A percentile compares a stretch with the other conserved stretches of the same genome.
Conservation (phyloP, 1,140 invertebrate species). For the Diuraphis noxia region DNA sequence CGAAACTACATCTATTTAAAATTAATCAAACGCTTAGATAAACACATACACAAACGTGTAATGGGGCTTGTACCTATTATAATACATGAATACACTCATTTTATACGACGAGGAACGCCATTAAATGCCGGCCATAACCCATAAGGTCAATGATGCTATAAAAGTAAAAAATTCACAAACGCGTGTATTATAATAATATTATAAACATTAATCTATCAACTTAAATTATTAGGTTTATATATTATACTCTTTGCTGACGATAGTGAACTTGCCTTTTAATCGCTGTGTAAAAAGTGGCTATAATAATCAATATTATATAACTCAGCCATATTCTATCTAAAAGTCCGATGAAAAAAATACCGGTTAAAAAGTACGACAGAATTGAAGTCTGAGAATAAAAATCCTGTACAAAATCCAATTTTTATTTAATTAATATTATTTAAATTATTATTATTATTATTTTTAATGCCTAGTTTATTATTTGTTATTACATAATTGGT, state of each 20-base stretch:
- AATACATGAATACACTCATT: not conserved
- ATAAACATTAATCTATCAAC: not conserved
- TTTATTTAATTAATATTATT: too few relatives aligned
- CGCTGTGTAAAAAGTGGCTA: not conserved
- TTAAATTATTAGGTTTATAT: not conserved
- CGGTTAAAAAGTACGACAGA: too few relatives aligned
- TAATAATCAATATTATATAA: not conserved
- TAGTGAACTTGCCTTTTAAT: not conserved
- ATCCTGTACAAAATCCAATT: too few relatives aligned
- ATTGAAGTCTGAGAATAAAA: too few relatives aligned
- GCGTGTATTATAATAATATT: not conserved
- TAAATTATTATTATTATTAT: too few relatives aligned
- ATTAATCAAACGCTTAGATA: constrained; percentile 1
- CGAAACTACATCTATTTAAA: not conserved
- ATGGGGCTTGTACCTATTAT: not conserved
- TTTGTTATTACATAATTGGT: too few relatives aligned
- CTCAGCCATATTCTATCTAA: too few relatives aligned
- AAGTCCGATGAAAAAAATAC: too few relatives aligned
- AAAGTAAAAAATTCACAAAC: not conserved
- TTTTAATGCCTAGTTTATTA: too few relatives aligned
- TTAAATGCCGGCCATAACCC: not conserved
- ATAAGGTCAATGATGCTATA: not conserved
- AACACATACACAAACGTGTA: not conserved
- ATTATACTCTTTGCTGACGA: not conserved
- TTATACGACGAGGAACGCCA: not conserved